phyloP scores from a whole-genome alignment of 2,888 invertebrate species.

The Lasioglossum vierecki region DNA sequence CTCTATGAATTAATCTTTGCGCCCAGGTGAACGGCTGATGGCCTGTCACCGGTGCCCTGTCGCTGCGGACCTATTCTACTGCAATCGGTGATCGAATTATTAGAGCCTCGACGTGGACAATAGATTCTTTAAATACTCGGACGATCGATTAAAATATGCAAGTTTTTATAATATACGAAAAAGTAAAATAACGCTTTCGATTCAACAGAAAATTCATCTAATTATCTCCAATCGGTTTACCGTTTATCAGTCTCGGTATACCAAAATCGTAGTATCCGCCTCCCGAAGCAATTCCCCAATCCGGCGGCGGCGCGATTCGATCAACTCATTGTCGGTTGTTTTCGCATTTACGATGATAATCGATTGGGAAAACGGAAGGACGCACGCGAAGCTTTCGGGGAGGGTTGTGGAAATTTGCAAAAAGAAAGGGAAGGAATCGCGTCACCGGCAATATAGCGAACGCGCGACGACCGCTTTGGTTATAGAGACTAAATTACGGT shows the following conservation, averaged over 20 bases:
- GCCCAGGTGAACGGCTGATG: not conserved
- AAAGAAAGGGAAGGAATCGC: constrained; percentile 39
- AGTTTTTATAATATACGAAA: not conserved
- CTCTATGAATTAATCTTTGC: constrained; percentile 27
- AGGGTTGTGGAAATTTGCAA: constrained; percentile 40
- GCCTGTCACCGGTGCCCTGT: not conserved
- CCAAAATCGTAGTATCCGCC: not conserved
- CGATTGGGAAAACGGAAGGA: constrained; percentile 3
- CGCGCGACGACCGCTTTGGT: constrained; percentile 58
- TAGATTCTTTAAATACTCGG: not conserved
- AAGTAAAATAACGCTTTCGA: not conserved
- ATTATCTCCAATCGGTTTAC: not conserved
- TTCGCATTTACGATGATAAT: not conserved
- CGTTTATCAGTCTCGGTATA: not conserved
- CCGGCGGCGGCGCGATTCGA: not conserved
- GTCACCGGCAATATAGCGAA: constrained; percentile 40
- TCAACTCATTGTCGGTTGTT: constrained; percentile 4
- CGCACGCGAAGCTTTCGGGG: not conserved
- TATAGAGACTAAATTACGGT: constrained; percentile 70
- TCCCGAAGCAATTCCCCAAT: not conserved
- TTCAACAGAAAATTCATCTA: not conserved
- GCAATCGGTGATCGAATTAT: not conserved
- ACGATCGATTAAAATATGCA: no score
- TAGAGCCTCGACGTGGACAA: not conserved
- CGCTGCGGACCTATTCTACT: not conserved